Evolutionary conservation across 1,140 invertebrate genomes (phyloP).

Genomic region (Sinonovacula constricta): DNA sequence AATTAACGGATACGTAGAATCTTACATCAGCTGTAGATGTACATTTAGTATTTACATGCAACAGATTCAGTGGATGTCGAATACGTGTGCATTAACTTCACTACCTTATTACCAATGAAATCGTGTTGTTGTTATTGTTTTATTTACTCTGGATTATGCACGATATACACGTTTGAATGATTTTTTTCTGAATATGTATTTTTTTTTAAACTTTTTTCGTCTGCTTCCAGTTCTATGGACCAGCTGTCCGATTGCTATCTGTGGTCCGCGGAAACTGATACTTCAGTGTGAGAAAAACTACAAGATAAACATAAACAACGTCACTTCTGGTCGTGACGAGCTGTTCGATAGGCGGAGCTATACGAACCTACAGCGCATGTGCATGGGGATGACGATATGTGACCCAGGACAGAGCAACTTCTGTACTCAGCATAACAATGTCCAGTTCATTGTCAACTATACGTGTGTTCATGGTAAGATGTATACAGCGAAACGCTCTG

Average conservation of each 20-base stretch:
- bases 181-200: no score
- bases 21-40: no score
- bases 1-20: no score
- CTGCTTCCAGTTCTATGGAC: background rate
- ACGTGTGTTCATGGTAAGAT: background rate
- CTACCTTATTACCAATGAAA: no score
- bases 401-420: background rate
- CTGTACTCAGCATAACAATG: background rate
- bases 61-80: no score
- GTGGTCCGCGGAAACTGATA: background rate
- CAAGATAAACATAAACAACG: background rate
- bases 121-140: no score
- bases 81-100: no score
- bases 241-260: background rate
- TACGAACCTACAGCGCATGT: background rate
- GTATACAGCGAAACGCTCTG: no score
- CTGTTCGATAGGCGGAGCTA: background rate
- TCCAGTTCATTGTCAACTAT: background rate
- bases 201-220: no score
- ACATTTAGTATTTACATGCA: no score
- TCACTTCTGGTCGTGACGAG: background rate
- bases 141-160: no score
- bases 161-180: no score
- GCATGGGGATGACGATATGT: background rate
- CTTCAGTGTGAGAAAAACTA: background rate